Percentiles rank a stretch among this genome's conserved stretches.
phyloP scores from a whole-genome alignment of 2,113 vertebrate genomes.

The Galbula dea region DNA sequence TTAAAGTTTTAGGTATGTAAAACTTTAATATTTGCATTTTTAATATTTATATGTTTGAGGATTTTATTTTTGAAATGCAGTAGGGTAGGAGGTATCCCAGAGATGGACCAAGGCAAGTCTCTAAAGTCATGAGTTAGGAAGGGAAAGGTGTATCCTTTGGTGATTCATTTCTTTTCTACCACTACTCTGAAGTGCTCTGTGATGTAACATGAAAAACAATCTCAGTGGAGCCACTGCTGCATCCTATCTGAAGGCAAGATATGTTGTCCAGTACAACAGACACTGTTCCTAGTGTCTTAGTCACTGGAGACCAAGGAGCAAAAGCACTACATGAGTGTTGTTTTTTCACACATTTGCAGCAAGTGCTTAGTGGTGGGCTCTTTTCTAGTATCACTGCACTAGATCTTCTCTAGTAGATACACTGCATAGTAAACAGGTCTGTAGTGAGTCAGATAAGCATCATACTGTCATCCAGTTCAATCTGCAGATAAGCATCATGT shows the following conservation, averaged over 20 bases:
- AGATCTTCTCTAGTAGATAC: neutral
- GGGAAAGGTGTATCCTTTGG: neutral
- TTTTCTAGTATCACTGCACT: neutral
- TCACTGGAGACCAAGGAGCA: neutral
- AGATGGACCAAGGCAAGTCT: neutral
- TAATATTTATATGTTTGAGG: neutral
- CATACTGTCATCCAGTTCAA: neutral
- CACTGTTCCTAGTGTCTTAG: neutral
- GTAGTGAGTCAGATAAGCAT: neutral
- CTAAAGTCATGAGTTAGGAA: neutral
- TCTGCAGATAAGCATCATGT: neutral
- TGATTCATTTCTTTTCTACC: neutral
- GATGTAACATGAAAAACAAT: neutral
- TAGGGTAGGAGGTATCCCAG: neutral
- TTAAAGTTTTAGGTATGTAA: neutral
- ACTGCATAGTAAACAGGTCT: neutral
- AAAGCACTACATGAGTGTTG: neutral
- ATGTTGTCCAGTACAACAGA: neutral
- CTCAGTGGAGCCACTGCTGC: neutral
- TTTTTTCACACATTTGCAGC: neutral
- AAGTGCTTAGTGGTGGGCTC: neutral
- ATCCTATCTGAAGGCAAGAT: neutral
- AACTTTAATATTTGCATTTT: neutral
- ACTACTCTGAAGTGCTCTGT: neutral
- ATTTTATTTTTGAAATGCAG: neutral